Conservation (phyloP, 2,888 invertebrate genomes). For the Rhorus exstirpatorius region DNA sequence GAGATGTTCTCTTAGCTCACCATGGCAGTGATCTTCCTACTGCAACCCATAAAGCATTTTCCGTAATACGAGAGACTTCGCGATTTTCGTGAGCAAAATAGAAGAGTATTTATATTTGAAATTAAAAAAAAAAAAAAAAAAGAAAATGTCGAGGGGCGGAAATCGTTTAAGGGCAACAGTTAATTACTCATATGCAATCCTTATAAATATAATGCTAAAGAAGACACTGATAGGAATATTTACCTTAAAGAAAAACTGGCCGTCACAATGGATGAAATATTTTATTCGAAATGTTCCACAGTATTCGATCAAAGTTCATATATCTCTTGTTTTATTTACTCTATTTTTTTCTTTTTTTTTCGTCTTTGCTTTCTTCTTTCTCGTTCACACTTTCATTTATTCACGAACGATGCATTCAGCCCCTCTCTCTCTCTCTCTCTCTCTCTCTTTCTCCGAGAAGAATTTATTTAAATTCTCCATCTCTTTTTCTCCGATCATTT, state of each 20-base stretch:
- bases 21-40: slow-evolving; percentile 16
- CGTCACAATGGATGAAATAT: neutral
- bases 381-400: slow-evolving; percentile 50
- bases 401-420: slow-evolving; percentile 59
- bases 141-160: no score
- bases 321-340: slow-evolving; percentile 24
- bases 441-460: slow-evolving; percentile 22
- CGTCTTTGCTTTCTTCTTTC: neutral
- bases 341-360: neutral
- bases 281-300: neutral
- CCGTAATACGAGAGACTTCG: neutral
- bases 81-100: no score
- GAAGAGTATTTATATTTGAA: no score
- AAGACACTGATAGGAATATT: no score
- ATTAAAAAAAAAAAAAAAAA: no score
- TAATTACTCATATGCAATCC: no score
- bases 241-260: slow-evolving; percentile 16
- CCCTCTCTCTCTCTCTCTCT: slow-evolving; percentile 35
- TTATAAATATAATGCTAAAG: no score
- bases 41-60: neutral
- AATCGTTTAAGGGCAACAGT: no score
- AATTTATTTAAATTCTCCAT: slow-evolving; percentile 66
- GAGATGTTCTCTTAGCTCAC: slow-evolving; percentile 74
- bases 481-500: slow-evolving; percentile 60
- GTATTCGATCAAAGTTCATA: slow-evolving; percentile 41